A percentile compares a stretch with the other conserved stretches of the same genome.
Conservation (phyloP, 2,113 vertebrate species). For the Riparia riparia region DNA sequence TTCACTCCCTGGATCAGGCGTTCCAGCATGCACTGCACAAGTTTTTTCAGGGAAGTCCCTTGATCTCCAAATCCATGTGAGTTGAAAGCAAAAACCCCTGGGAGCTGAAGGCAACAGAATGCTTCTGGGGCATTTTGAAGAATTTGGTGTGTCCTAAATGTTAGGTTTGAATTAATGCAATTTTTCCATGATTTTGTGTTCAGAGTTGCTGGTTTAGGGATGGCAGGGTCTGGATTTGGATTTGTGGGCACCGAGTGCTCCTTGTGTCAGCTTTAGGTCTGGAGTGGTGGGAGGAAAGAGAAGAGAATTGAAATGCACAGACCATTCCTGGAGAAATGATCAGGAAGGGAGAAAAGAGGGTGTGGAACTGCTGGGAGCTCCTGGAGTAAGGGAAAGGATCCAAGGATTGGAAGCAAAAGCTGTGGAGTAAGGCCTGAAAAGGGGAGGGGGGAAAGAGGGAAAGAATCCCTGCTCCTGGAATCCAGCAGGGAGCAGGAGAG, state of each 20-base stretch:
- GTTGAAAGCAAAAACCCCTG: not conserved
- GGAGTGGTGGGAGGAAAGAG: not conserved
- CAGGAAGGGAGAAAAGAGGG: not conserved
- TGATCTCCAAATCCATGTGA: not conserved
- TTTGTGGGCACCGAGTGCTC: fast-evolving
- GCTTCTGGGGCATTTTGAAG: not conserved
- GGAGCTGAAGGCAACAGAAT: not conserved
- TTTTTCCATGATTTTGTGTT: not conserved
- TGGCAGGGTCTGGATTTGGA: not conserved
- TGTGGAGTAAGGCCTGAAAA: not conserved
- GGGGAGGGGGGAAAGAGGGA: not conserved
- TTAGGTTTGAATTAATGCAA: not conserved
- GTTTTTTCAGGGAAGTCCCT: not conserved
- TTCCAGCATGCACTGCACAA: fast-evolving
- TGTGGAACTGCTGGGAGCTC: not conserved
- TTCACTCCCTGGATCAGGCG: fast-evolving
- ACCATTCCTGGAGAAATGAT: not conserved
- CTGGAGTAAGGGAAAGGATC: not conserved
- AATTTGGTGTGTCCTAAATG: not conserved
- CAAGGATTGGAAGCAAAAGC: not conserved
- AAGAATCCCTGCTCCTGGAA: not conserved
- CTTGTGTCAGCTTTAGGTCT: not conserved
- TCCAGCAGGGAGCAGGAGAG: not conserved
- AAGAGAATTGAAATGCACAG: not conserved
- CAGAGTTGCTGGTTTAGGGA: not conserved